A percentile compares a stretch with the other conserved stretches of the same genome.
phyloP scores from a whole-genome alignment of 2,888 invertebrate species.

The Drosophila percnosoma region DNA sequence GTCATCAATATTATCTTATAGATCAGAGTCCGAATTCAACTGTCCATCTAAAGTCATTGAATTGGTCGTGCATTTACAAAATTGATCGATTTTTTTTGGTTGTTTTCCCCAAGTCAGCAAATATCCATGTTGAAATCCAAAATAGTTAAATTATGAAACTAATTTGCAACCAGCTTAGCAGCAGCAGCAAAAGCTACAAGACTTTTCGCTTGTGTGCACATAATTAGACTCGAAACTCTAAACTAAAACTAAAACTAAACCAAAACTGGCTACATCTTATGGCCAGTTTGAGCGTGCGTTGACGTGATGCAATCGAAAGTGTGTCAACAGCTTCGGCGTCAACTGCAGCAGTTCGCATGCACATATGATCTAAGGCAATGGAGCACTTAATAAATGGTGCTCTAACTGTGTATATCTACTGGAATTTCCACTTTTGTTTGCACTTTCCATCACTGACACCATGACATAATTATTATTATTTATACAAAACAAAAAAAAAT shows the following conservation, averaged over 20 bases:
- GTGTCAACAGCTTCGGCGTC: conserved; percentile 70
- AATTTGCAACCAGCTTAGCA: conserved; percentile 48
- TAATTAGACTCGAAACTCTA: conserved; percentile 66
- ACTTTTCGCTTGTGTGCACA: conserved; percentile 38
- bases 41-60: not conserved
- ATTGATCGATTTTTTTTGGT: not conserved
- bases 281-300: conserved; percentile 41
- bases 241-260: conserved; percentile 73
- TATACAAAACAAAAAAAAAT: conserved; percentile 10
- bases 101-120: not conserved
- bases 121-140: conserved; percentile 33
- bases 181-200: conserved; percentile 8
- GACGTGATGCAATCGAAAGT: conserved; percentile 75
- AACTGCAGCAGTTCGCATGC: conserved; percentile 31
- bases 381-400: conserved; percentile 53
- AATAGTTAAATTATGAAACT: conserved; percentile 67
- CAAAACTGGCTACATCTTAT: conserved; percentile 76
- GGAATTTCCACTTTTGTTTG: conserved; percentile 75
- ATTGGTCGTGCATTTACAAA: not conserved
- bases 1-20: not conserved
- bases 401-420: conserved; percentile 37
- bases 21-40: not conserved
- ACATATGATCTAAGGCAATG: conserved; percentile 24
- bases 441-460: conserved; percentile 80
- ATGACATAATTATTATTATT: conserved; percentile 77